Evolutionary conservation across 2,888 invertebrate genomes (phyloP), one percentile per base, ranked within the genome.

Genomic region (Adela reaumurella): DNA sequence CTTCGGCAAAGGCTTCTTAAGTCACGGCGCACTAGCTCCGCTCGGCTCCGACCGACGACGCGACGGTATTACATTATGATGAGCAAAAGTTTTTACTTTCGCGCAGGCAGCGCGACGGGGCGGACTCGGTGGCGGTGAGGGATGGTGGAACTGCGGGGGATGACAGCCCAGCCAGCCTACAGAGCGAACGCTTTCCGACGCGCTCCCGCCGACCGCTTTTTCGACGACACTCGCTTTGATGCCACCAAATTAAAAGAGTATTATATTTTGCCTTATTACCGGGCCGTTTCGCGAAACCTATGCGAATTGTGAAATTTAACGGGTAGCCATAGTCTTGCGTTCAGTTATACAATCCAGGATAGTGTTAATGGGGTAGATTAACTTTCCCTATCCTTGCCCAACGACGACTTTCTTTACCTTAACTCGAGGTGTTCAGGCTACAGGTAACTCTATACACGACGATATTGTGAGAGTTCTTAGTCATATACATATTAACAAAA

Each of bases 41-140:
- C n/a, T n/a, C n/a, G n/a, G n/a, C n/a, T n/a, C n/a, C n/a, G n/a
- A n/a, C n/a, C n/a, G 35, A 2, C 28, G 17, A 17, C 29, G 35
- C 10, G 18, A 46, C 61, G 62, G 63, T 64, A 67, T 69, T 67
- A 70, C 68, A 64, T 64, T n/a, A n/a, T n/a, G 70, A 74, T 70
- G 73, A 70, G 74, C 64, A 67, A 71, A 77, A 76, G 68, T 76
- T 78, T 78, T 74, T 72, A 68, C 71, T 70, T 76, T 71, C 69
- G 67, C 67, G 62, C 63, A 68, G 64, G 64, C 64, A 64, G 55
- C 64, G 62, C 63, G 61, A 63, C 61, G 17, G n/a, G 44, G 16
- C 5, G 17, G 44, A 8, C 5, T 24, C 8, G 24, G 5, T 4
- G 24, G 24, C 5, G 8, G 35, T 11, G 35, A 3, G 35, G 6